Conservation (phyloP, 2,797 vertebrate species). For the Sus cebifrons region DNA sequence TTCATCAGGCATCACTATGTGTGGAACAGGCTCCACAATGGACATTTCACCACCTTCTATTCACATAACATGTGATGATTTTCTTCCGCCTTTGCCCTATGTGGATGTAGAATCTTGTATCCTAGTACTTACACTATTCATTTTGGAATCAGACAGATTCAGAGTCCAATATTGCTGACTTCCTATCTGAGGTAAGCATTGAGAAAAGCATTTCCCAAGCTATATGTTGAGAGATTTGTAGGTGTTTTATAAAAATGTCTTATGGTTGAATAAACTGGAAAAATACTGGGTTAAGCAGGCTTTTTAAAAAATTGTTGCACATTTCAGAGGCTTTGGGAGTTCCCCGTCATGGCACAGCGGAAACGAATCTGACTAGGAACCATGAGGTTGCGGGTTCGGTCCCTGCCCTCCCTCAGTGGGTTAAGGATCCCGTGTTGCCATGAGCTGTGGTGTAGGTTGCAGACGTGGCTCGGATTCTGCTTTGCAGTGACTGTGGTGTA, state of each 20-base stretch:
- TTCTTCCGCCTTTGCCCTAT: background rate
- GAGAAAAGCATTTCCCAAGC: background rate
- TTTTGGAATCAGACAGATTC: background rate
- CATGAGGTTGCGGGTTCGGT: too few species aligned
- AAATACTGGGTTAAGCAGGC: background rate
- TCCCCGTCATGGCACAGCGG: too few species aligned
- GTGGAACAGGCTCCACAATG: background rate
- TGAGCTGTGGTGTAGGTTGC: too few species aligned
- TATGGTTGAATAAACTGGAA: constrained; percentile 12
- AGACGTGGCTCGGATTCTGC: too few species aligned
- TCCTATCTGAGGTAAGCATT: background rate
- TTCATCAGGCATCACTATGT: background rate
- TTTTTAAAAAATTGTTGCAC: background rate
- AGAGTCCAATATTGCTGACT: background rate
- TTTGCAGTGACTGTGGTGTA: too few species aligned
- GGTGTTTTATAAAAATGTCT: constrained; percentile 28
- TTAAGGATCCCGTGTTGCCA: too few species aligned
- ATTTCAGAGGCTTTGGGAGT: background rate
- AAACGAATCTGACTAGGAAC: too few species aligned
- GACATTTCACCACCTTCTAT: background rate
- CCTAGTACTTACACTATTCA: background rate
- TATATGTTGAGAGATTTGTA: background rate
- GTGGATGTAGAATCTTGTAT: background rate
- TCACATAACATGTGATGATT: background rate
- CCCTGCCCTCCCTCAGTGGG: too few species aligned